Evolutionary conservation across 2,113 vertebrate species (phyloP).

Genomic region (Hylia prasina): DNA sequence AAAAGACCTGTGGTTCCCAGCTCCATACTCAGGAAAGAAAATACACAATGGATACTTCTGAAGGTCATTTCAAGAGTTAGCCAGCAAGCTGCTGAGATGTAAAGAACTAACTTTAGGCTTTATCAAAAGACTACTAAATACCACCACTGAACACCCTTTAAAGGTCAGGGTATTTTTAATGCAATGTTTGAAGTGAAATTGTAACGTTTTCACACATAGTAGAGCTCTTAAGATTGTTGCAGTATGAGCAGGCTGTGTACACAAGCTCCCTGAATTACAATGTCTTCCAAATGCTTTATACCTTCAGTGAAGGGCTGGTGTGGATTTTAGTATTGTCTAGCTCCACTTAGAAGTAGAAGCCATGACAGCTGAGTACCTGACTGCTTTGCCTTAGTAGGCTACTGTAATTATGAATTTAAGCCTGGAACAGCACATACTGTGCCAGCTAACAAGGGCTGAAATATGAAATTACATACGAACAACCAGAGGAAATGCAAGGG

Average conservation of each 20-base stretch:
- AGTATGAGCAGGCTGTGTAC: neutral
- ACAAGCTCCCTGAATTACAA: neutral
- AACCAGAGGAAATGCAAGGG: constrained; percentile 21
- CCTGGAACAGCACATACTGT: neutral
- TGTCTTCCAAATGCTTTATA: neutral
- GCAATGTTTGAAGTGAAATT: neutral
- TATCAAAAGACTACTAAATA: neutral
- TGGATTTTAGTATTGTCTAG: neutral
- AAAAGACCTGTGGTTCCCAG: neutral
- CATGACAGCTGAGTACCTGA: neutral
- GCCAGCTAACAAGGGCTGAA: neutral
- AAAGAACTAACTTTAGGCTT: neutral
- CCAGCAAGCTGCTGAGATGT: neutral
- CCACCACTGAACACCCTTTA: neutral
- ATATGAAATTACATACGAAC: neutral
- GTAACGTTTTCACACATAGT: neutral
- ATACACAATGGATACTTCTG: neutral
- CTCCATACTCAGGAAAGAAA: neutral
- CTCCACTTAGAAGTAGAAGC: neutral
- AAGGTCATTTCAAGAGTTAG: neutral
- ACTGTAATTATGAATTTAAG: neutral
- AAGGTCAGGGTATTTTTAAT: neutral
- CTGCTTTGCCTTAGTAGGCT: neutral
- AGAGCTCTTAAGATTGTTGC: neutral
- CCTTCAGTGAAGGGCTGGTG: neutral